Evolutionary conservation across 1,140 invertebrate genomes (phyloP).

Genomic region (Mycetomoellerius zeteki): DNA sequence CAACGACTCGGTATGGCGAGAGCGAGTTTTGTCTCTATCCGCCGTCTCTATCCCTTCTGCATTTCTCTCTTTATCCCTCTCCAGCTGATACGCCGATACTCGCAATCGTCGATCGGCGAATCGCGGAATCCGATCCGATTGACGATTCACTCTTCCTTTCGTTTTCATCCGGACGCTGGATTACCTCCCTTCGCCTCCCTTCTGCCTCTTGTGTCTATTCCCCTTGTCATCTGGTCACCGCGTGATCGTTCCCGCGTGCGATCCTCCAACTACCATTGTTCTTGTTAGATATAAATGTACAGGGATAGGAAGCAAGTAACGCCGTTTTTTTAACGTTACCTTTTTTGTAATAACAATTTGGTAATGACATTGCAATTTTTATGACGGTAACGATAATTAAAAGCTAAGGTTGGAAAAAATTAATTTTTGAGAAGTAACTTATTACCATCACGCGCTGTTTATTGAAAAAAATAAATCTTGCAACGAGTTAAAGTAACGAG

Average conservation of each 20-base stretch:
- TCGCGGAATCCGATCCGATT: conserved; percentile 56
- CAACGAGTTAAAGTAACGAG: too few relatives aligned
- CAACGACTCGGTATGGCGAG: conserved; percentile 16
- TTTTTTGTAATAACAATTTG: too few relatives aligned
- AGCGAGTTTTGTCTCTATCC: conserved; percentile 57
- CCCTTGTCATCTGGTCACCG: conserved; percentile 6
- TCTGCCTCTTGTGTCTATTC: background rate
- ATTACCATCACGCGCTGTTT: too few relatives aligned
- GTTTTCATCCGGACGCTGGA: conserved; percentile 22
- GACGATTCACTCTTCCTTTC: conserved; percentile 59
- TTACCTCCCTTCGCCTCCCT: background rate
- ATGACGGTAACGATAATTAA: too few relatives aligned
- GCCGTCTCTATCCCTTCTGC: background rate
- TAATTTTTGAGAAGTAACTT: too few relatives aligned
- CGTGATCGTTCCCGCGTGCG: conserved; percentile 36
- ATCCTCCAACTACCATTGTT: conserved; percentile 30
- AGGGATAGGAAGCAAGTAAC: too few relatives aligned
- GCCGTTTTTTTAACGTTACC: too few relatives aligned
- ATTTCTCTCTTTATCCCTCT: background rate
- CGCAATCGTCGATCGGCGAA: conserved; percentile 39
- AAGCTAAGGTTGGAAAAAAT: too few relatives aligned
- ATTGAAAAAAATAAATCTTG: too few relatives aligned
- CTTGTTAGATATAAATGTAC: conserved; percentile 13
- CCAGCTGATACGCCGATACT: conserved; percentile 37
- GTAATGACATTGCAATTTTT: too few relatives aligned